These are phyloP conservation scores for Thripadectes ignobilis DNA, from an alignment of 2,797 vertebrate genomes.

Conservation along the genomic window DNA sequence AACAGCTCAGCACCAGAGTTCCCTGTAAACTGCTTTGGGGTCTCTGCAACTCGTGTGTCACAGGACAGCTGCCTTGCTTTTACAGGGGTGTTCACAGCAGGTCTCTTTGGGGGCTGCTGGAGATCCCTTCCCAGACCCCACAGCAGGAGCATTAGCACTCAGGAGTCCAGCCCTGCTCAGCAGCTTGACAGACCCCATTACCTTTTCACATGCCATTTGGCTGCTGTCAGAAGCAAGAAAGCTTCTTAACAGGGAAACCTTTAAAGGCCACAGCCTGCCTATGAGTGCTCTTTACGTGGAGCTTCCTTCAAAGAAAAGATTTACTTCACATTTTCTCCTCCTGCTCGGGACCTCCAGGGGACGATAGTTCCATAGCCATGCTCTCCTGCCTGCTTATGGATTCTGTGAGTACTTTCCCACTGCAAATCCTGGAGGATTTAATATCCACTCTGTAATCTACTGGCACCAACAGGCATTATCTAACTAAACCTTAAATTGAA, in stretches of 20 bases:
- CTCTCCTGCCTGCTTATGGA: slow-evolving; percentile 61
- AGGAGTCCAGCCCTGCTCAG: background rate
- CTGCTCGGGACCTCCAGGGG: background rate
- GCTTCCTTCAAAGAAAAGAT: background rate
- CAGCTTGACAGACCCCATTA: background rate
- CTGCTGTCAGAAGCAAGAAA: background rate
- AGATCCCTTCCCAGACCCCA: background rate
- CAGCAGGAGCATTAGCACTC: background rate
- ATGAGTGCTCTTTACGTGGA: background rate
- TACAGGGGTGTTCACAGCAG: background rate
- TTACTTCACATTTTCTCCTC: slow-evolving; percentile 3
- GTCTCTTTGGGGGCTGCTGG: background rate
- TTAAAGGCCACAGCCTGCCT: background rate
- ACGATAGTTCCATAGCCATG: background rate
- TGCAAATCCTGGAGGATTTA: slow-evolving; percentile 79
- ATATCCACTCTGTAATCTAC: slow-evolving; percentile 82
- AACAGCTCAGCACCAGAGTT: accelerated
- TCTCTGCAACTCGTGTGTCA: background rate
- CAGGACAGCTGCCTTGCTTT: background rate
- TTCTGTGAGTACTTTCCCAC: slow-evolving; percentile 54
- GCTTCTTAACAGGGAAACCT: background rate
- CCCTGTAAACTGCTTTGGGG: no score
- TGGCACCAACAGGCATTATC: slow-evolving; percentile 80
- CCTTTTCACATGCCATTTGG: background rate
- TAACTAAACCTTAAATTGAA: slow-evolving; percentile 82